Evolutionary conservation across 92 coral and sea anemone genomes (phyloP).

Genomic region (Plumapathes pennacea): DNA sequence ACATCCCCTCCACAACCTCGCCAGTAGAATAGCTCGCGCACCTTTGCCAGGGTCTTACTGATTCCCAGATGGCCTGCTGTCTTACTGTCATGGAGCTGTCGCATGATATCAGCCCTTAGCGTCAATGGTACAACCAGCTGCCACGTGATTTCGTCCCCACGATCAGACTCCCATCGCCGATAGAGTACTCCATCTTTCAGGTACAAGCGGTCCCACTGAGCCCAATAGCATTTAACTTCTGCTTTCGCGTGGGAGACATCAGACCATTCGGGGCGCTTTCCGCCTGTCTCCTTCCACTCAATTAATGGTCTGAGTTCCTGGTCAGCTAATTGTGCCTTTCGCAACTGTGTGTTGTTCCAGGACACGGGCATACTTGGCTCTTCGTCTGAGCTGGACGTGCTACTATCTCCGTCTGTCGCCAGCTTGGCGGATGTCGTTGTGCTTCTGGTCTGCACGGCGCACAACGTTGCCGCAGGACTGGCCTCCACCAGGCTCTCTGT

Average conservation of each 20-base stretch:
- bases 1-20: not conserved
- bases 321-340: constrained; percentile 4
- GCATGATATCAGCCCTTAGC: constrained; percentile 12
- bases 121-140: constrained; percentile 23
- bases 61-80: constrained; percentile 42
- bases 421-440: constrained; percentile 1
- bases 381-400: too few species aligned
- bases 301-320: not conserved
- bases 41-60: constrained; percentile 6
- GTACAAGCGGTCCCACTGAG: constrained; percentile 27
- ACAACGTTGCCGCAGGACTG: too few species aligned
- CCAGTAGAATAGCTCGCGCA: constrained; percentile 32
- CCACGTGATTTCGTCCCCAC: not conserved
- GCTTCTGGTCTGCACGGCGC: too few species aligned
- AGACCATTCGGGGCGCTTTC: constrained; percentile 1
- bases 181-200: constrained; percentile 26
- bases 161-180: constrained; percentile 32
- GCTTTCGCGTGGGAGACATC: constrained; percentile 1
- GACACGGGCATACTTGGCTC: too few species aligned
- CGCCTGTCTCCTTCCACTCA: not conserved
- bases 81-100: constrained; percentile 27
- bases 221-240: constrained; percentile 30
- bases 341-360: not conserved
- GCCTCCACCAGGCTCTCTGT: not conserved
- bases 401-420: too few species aligned